Percentiles rank a stretch among this genome's conserved stretches.
These are phyloP conservation scores for Drosophila kurseongensis DNA, from an alignment of 1,140 invertebrate species.

Conservation along the genomic window DNA sequence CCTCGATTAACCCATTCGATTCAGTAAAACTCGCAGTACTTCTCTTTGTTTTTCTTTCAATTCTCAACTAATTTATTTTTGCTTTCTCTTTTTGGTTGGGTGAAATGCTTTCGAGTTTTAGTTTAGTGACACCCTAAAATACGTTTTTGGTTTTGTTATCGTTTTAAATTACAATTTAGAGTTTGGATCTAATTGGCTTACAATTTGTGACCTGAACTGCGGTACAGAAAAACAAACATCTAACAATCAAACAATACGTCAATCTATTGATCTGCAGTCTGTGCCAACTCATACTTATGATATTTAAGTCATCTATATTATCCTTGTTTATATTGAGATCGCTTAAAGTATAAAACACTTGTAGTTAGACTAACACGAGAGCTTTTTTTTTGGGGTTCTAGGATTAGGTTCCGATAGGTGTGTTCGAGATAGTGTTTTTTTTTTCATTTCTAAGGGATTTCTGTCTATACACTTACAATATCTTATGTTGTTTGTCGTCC, in stretches of 20 bases:
- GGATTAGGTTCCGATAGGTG: constrained; percentile 25
- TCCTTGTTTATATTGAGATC: constrained; percentile 71
- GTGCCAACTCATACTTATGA: constrained; percentile 76
- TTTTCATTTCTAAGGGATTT: constrained; percentile 7
- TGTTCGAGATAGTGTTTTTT: constrained; percentile 16
- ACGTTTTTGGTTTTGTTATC: constrained; percentile 43
- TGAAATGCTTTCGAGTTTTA: constrained; percentile 62
- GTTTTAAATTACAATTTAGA: constrained; percentile 65
- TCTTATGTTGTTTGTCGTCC: constrained; percentile 10
- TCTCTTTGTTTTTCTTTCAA: constrained; percentile 63
- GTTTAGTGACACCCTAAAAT: constrained; percentile 75
- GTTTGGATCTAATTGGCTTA: constrained; percentile 54
- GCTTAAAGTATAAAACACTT: constrained; percentile 77
- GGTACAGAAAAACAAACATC: constrained; percentile 55
- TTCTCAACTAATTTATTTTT: constrained; percentile 82
- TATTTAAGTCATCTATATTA: constrained; percentile 49
- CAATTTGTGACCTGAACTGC: constrained; percentile 15
- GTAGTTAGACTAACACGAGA: constrained; percentile 80
- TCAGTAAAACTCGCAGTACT: constrained; percentile 48
- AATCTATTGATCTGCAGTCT: constrained; percentile 60
- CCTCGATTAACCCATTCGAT: constrained; percentile 45
- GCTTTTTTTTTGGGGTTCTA: constrained; percentile 29
- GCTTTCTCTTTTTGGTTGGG: constrained; percentile 54
- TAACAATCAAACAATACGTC: constrained; percentile 60
- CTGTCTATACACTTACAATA: constrained; percentile 74